A percentile compares a stretch with the other conserved stretches of the same genome.
Conservation (phyloP, 2,888 invertebrate species). For the Drosophila recens region DNA sequence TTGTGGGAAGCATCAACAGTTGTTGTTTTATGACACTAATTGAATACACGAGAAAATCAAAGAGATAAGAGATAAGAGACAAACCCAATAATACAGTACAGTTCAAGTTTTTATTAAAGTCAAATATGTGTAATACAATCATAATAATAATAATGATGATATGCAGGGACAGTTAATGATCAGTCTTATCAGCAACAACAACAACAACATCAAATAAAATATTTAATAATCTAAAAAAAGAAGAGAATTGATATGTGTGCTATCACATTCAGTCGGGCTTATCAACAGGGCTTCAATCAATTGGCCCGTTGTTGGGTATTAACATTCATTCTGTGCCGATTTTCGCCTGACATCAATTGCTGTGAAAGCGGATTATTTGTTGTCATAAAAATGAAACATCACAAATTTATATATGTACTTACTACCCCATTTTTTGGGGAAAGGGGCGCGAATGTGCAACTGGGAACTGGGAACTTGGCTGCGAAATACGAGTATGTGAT, state of each 20-base stretch:
- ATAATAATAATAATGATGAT: slow-evolving; percentile 45
- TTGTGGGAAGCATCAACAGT: slow-evolving; percentile 54
- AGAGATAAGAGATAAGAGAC: slow-evolving; percentile 48
- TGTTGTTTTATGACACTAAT: slow-evolving; percentile 82
- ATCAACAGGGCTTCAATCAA: slow-evolving; percentile 70
- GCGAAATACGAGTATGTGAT: slow-evolving; percentile 1
- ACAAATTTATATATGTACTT: slow-evolving; percentile 46
- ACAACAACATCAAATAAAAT: slow-evolving; percentile 70
- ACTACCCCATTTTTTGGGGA: neutral
- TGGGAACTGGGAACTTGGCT: neutral
- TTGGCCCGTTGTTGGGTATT: slow-evolving; percentile 78
- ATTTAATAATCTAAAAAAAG: slow-evolving; percentile 57
- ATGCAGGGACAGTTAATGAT: slow-evolving; percentile 1
- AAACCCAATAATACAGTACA: slow-evolving; percentile 8
- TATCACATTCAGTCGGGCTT: slow-evolving; percentile 51
- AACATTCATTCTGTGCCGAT: slow-evolving; percentile 74
- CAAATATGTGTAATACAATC: slow-evolving; percentile 76
- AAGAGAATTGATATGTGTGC: slow-evolving; percentile 6
- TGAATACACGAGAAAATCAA: slow-evolving; percentile 80
- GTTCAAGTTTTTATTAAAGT: slow-evolving; percentile 64
- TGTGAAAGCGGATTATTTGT: slow-evolving; percentile 83
- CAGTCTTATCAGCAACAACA: slow-evolving; percentile 63
- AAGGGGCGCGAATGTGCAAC: neutral
- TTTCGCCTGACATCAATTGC: slow-evolving; percentile 78
- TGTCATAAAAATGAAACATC: slow-evolving; percentile 72